Evolutionary conservation across 2,113 vertebrate genomes (phyloP).

Genomic region (Cinclus cinclus): DNA sequence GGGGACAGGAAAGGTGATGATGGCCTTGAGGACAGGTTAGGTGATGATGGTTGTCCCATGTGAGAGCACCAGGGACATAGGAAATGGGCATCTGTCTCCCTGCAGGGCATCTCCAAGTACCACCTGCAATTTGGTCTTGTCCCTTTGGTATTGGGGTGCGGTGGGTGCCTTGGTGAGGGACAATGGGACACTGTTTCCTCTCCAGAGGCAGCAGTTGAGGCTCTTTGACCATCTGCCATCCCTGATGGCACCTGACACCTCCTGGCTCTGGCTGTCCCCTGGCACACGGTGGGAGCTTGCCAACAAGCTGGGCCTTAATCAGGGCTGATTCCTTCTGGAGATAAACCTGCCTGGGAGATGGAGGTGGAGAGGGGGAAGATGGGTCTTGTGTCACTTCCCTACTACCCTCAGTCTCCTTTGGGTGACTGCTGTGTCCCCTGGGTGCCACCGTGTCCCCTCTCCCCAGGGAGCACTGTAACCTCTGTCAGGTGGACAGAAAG

Average conservation of each 20-base stretch:
- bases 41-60: neutral
- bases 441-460: neutral
- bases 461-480: neutral
- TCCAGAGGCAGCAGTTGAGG: neutral
- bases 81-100: neutral
- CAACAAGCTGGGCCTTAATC: accelerated
- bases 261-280: neutral
- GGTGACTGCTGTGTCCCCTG: neutral
- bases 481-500: neutral
- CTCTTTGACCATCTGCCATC: neutral
- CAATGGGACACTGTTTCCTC: neutral
- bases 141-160: neutral
- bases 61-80: neutral
- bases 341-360: neutral
- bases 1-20: neutral
- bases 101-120: neutral
- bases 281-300: neutral
- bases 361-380: neutral
- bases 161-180: accelerated
- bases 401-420: neutral
- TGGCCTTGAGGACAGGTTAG: neutral
- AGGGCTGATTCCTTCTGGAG: neutral
- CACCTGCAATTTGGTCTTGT: neutral
- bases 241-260: neutral
- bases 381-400: neutral